Conservation (phyloP, 2,888 invertebrate genomes). For the Gortyna flavago region DNA sequence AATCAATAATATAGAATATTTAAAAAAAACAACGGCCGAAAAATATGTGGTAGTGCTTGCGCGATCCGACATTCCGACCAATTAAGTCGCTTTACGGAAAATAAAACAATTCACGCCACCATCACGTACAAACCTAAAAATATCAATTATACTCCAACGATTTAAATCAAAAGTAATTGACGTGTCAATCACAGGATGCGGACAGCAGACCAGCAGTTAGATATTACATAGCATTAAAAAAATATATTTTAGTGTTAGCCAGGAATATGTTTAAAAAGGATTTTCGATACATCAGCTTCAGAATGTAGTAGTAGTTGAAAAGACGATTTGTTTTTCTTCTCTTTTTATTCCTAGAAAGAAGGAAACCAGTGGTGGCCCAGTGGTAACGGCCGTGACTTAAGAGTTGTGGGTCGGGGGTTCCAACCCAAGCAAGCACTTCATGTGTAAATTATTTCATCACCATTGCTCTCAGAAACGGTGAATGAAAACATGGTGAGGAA, state of each 20-base stretch:
- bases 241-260: background rate
- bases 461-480: too few species aligned
- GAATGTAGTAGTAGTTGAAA: background rate
- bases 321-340: background rate
- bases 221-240: background rate
- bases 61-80: background rate
- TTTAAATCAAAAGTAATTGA: slow-evolving; percentile 41
- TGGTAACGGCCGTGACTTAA: too few species aligned
- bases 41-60: slow-evolving; percentile 10
- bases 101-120: slow-evolving; percentile 25
- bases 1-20: background rate
- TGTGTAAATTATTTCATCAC: too few species aligned
- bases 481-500: too few species aligned
- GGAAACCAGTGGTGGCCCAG: too few species aligned
- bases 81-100: slow-evolving; percentile 22
- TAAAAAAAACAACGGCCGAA: background rate
- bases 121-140: slow-evolving; percentile 17
- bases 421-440: too few species aligned
- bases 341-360: background rate
- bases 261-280: background rate
- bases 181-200: slow-evolving; percentile 19
- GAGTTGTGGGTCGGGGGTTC: too few species aligned
- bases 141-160: slow-evolving; percentile 35
- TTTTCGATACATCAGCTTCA: background rate
- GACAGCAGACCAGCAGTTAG: background rate